Evolutionary conservation across 2,113 vertebrate genomes (phyloP).

Genomic region (Megaceryle torquata): DNA sequence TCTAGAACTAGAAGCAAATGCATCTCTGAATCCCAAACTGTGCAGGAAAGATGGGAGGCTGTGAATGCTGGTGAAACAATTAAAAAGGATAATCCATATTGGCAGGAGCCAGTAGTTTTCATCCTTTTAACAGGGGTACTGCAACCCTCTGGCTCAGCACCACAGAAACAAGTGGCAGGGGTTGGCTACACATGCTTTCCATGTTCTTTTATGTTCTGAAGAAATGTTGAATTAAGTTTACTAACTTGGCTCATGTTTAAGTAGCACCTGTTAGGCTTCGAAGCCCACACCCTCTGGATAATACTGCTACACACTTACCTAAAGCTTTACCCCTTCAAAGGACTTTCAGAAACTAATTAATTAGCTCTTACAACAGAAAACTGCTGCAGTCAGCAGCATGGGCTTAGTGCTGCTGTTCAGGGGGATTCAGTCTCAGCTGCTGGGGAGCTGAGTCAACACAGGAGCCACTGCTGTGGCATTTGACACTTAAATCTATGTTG

Average conservation of each 20-base stretch:
- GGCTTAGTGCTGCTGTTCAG: neutral
- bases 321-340: neutral
- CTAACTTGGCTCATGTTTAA: neutral
- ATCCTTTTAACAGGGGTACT: neutral
- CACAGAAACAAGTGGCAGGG: neutral
- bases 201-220: neutral
- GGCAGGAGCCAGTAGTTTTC: neutral
- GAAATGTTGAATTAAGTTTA: neutral
- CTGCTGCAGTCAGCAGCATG: accelerated
- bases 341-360: neutral
- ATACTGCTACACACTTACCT: accelerated
- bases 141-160: neutral
- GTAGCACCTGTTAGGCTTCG: neutral
- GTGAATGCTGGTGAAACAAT: neutral
- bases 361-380: neutral
- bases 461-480: neutral
- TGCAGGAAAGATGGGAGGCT: neutral
- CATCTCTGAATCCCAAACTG: neutral
- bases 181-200: neutral
- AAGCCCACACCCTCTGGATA: neutral
- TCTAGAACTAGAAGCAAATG: neutral
- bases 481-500: neutral
- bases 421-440: neutral
- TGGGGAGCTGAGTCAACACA: neutral
- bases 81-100: neutral